phyloP scores from a whole-genome alignment of 2,797 vertebrate genomes.

The Centropyge bicolor region DNA sequence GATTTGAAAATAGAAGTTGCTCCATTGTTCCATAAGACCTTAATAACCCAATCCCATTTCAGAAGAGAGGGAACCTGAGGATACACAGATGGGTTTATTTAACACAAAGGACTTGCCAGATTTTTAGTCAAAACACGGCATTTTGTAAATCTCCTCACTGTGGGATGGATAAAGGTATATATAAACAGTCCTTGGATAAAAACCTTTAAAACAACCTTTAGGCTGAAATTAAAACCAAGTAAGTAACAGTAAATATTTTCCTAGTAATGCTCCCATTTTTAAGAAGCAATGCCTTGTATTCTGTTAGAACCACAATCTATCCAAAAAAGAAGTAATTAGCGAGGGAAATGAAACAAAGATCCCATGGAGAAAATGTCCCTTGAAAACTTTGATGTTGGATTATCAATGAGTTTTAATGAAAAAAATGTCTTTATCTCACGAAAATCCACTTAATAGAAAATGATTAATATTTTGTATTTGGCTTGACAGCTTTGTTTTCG shows the following conservation, averaged over 20 bases:
- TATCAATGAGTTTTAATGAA: background rate
- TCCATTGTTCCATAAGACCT: no score
- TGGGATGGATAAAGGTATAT: no score
- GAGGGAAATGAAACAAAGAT: constrained; percentile 6
- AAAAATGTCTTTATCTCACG: constrained; percentile 7
- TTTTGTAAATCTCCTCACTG: no score
- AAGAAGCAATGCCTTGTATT: background rate
- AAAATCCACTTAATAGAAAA: background rate
- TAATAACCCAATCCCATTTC: constrained; percentile 21
- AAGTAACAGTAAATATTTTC: background rate
- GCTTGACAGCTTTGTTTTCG: constrained; percentile 3
- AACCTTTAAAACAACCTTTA: constrained; percentile 1
- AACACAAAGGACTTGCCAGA: constrained; percentile 19
- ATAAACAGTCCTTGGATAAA: no score
- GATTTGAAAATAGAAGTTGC: constrained; percentile 30
- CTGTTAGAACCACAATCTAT: background rate
- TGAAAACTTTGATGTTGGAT: constrained; percentile 30
- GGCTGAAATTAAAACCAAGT: background rate
- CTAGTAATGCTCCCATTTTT: background rate
- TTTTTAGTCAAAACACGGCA: constrained; percentile 7
- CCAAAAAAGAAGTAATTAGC: background rate
- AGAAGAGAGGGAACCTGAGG: constrained; percentile 24
- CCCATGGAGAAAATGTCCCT: background rate
- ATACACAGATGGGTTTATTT: constrained; percentile 43
- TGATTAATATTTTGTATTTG: background rate